These are phyloP conservation scores for Aurelia aurita DNA, from an alignment of 30 jellyfish, hydroid and myxozoan species.

Conservation along the genomic window DNA sequence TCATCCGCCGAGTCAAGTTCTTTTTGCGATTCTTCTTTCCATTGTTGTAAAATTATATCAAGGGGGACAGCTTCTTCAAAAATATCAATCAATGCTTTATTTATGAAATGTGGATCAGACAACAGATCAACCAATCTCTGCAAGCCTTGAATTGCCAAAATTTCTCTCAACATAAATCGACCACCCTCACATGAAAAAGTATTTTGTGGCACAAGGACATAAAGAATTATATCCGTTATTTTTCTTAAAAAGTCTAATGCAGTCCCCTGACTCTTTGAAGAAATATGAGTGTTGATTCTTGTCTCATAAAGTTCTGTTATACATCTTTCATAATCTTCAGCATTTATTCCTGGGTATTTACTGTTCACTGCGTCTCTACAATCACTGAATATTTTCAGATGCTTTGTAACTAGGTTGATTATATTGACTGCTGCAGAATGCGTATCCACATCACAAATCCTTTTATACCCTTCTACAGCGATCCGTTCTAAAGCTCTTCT, in stretches of 20 bases:
- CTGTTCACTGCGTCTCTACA: conserved; percentile 82
- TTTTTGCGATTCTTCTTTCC: conserved; percentile 75
- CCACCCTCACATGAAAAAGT: conserved; percentile 95
- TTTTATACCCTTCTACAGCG: conserved; percentile 63
- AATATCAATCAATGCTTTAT: conserved; percentile 83
- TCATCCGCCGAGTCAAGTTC: conserved; percentile 61
- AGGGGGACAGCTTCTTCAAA: conserved; percentile 91
- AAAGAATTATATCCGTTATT: conserved; percentile 80
- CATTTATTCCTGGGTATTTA: conserved; percentile 86
- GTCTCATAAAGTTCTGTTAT: conserved; percentile 90
- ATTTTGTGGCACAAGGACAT: conserved; percentile 68
- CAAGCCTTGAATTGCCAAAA: conserved; percentile 86
- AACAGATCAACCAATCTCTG: conserved; percentile 69
- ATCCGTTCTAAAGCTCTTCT: conserved; percentile 72
- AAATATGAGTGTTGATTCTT: conserved; percentile 63
- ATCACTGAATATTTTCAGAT: conserved; percentile 82
- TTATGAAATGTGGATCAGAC: conserved; percentile 83
- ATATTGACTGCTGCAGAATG: conserved; percentile 70
- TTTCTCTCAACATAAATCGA: conserved; percentile 90
- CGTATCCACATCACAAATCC: conserved; percentile 63
- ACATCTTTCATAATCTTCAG: conserved; percentile 81
- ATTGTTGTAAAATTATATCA: conserved; percentile 44
- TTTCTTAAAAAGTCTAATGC: conserved; percentile 82
- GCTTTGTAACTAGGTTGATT: conserved; percentile 77
- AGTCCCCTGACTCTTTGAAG: conserved; percentile 85